Evolutionary conservation across 2,797 vertebrate genomes (phyloP).

Genomic region (Netta rufina): DNA sequence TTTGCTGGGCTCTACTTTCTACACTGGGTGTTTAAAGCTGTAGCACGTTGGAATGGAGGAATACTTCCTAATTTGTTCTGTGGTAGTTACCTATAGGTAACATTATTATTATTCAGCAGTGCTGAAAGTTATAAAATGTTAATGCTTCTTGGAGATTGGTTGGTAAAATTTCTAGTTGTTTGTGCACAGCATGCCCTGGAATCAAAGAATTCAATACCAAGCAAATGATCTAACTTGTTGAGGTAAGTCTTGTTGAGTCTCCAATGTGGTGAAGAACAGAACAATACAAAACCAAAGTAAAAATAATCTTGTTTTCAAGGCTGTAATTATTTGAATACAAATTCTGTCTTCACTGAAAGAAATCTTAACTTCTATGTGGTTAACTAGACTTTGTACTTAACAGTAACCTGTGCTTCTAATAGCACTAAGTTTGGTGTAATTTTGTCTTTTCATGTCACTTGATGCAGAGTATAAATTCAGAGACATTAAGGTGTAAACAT

Average conservation of each 20-base stretch:
- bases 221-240: neutral
- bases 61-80: neutral
- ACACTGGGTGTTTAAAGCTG: neutral
- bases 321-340: neutral
- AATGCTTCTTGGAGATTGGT: neutral
- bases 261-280: neutral
- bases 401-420: neutral
- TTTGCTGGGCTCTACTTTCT: neutral
- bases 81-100: neutral
- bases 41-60: neutral
- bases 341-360: neutral
- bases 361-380: neutral
- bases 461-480: neutral
- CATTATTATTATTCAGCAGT: neutral
- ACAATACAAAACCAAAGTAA: neutral
- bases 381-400: neutral
- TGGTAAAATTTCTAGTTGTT: neutral
- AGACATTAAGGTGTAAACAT: neutral
- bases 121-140: neutral
- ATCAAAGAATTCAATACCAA: neutral
- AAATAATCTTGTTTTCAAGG: neutral
- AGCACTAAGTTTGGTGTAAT: neutral
- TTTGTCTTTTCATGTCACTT: neutral
- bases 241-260: neutral
- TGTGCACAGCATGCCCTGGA: neutral